Evolutionary conservation across 1,140 invertebrate genomes (phyloP).

Genomic region (Stegodyphus dumicola): DNA sequence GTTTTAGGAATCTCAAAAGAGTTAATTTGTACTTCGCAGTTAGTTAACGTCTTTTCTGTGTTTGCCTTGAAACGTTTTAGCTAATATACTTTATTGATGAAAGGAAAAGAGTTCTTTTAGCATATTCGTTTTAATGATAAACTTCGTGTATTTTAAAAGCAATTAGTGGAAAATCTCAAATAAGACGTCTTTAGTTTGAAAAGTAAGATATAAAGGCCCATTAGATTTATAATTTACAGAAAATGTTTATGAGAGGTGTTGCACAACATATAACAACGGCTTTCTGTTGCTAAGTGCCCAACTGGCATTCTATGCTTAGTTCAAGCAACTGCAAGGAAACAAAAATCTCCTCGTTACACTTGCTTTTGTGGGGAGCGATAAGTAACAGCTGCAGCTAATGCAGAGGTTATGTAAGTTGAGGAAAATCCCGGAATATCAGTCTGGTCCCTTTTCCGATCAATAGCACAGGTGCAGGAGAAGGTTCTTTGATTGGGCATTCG

Average conservation of each 20-base stretch:
- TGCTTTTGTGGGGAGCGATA: conserved; percentile 43
- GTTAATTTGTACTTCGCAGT: not conserved
- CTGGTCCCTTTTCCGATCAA: conserved; percentile 39
- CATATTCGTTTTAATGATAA: too few relatives aligned
- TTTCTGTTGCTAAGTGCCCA: conserved; percentile 7
- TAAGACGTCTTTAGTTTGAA: too few relatives aligned
- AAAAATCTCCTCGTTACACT: conserved; percentile 27
- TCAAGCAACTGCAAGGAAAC: conserved; percentile 15
- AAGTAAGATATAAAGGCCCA: not conserved
- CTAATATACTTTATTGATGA: too few relatives aligned
- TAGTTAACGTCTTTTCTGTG: too few relatives aligned
- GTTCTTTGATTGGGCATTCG: conserved; percentile 57
- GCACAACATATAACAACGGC: not conserved
- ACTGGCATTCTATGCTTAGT: conserved; percentile 1
- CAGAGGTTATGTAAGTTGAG: conserved; percentile 57
- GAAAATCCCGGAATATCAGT: conserved; percentile 37
- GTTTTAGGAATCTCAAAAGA: not conserved
- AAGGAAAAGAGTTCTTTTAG: too few relatives aligned
- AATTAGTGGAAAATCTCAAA: too few relatives aligned
- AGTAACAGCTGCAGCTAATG: conserved; percentile 57
- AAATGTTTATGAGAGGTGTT: conserved; percentile 39
- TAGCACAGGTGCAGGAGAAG: conserved; percentile 52
- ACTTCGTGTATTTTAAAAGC: too few relatives aligned
- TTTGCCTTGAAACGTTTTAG: too few relatives aligned
- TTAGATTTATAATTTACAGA: conserved; percentile 34